These are phyloP conservation scores for Synanthedon tipuliformis DNA, from an alignment of 2,888 invertebrate genomes.

Conservation along the genomic window DNA sequence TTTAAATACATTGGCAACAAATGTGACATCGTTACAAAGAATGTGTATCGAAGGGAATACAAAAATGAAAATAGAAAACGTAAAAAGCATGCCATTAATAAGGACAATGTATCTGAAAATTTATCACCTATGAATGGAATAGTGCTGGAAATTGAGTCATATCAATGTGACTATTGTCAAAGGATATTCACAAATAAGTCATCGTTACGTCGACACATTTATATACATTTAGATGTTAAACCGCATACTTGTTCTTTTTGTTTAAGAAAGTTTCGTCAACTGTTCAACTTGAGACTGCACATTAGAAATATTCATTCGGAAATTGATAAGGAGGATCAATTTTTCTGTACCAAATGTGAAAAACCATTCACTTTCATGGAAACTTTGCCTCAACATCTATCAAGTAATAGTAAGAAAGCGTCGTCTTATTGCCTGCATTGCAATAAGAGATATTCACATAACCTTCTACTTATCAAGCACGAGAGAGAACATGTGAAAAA, in stretches of 20 bases:
- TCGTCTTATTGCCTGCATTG: conserved; percentile 75
- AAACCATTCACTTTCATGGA: conserved; percentile 83
- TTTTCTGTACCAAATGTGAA: conserved; percentile 79
- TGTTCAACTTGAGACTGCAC: conserved; percentile 75
- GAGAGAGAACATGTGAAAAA: conserved; percentile 78
- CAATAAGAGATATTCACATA: conserved; percentile 36
- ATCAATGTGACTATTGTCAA: conserved; percentile 72
- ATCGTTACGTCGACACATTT: conserved; percentile 75
- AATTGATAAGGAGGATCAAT: conserved; percentile 51
- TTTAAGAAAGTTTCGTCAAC: conserved; percentile 73
- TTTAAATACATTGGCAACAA: too few relatives aligned
- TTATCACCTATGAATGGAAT: conserved; percentile 12
- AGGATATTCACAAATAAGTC: conserved; percentile 74
- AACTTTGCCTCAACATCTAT: conserved; percentile 77
- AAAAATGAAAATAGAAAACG: conserved; percentile 16
- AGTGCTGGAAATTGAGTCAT: conserved; percentile 20
- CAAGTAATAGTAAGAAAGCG: conserved; percentile 75
- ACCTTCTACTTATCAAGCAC: conserved; percentile 70
- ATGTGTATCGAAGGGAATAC: conserved; percentile 1
- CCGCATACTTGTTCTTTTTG: conserved; percentile 75
- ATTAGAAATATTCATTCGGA: conserved; percentile 65
- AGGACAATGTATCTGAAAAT: neutral
- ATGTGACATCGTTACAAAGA: too few relatives aligned
- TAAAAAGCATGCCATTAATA: conserved; percentile 1
- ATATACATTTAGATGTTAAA: conserved; percentile 74